Evolutionary conservation across 2,113 vertebrate genomes (phyloP).

Genomic region (Pitta sordida): DNA sequence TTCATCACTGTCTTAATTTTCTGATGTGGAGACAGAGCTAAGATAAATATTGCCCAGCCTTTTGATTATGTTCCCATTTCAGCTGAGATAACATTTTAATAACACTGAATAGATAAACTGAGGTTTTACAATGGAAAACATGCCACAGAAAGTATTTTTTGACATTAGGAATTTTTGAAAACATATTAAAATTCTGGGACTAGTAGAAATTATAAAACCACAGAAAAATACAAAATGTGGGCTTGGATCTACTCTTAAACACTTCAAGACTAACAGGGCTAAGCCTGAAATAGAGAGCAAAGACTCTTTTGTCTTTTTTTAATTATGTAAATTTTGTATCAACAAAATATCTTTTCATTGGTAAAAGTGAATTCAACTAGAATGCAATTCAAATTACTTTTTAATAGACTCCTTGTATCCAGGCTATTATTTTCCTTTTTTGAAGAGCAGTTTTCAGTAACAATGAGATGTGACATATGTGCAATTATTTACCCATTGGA

Average conservation of each 20-base stretch:
- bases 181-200: not conserved
- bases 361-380: slow-evolving; percentile 67
- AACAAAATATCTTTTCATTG: slow-evolving; percentile 60
- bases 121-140: not conserved
- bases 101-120: not conserved
- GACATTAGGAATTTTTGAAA: slow-evolving; percentile 7
- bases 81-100: slow-evolving; percentile 28
- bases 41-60: slow-evolving; percentile 54
- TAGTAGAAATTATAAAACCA: not conserved
- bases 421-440: slow-evolving; percentile 55
- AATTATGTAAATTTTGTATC: slow-evolving; percentile 66
- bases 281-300: not conserved
- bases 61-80: slow-evolving; percentile 52
- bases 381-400: slow-evolving; percentile 69
- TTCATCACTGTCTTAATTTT: slow-evolving; percentile 75
- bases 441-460: slow-evolving; percentile 68
- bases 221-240: not conserved
- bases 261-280: not conserved
- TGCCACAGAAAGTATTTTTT: not conserved
- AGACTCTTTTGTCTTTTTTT: slow-evolving; percentile 8
- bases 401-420: slow-evolving; percentile 65
- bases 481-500: slow-evolving; percentile 54
- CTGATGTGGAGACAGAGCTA: slow-evolving; percentile 21
- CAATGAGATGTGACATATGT: slow-evolving; percentile 61
- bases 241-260: not conserved